phyloP scores from a whole-genome alignment of 2,113 vertebrate species.

The Odocoileus virginianus region DNA sequence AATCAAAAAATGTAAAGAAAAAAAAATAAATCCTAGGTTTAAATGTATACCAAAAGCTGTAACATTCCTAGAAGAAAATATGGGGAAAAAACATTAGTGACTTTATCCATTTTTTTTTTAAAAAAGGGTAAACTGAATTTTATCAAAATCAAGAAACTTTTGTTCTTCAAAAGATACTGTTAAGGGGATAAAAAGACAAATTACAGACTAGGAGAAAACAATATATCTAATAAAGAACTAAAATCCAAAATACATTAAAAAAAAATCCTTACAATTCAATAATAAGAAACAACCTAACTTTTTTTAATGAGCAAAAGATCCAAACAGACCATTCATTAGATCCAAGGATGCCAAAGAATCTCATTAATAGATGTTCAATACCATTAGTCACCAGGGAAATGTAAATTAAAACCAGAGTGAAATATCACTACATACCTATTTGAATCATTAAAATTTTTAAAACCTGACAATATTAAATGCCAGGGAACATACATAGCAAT shows the following conservation, averaged over 20 bases:
- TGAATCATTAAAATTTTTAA: background rate
- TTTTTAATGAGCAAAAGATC: background rate
- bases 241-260: background rate
- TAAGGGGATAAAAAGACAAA: conserved; percentile 6
- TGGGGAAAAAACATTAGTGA: background rate
- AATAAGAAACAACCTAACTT: background rate
- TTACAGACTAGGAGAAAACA: background rate
- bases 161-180: background rate
- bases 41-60: background rate
- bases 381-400: background rate
- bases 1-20: background rate
- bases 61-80: background rate
- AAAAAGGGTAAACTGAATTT: background rate
- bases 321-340: background rate
- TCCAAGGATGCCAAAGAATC: background rate
- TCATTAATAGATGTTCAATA: background rate
- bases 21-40: background rate
- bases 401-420: background rate
- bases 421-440: background rate
- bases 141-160: conserved; percentile 13
- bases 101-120: background rate
- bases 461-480: background rate
- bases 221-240: background rate
- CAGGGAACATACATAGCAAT: background rate
- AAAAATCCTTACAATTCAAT: background rate